Conservation (phyloP, 2,888 invertebrate genomes). For the Oligia fasciuncula region DNA sequence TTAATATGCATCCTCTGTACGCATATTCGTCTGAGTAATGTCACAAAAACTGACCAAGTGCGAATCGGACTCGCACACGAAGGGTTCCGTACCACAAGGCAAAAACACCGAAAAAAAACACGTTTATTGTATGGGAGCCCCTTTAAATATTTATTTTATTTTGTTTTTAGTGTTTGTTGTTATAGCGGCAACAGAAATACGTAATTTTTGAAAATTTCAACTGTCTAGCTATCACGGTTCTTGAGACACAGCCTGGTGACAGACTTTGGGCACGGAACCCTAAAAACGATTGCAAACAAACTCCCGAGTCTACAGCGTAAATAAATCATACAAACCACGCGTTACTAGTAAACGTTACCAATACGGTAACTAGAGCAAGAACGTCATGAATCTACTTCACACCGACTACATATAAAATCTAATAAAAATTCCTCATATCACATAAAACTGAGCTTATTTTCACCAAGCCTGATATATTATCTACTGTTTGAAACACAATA, state of each 20-base stretch:
- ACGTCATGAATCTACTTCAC: conserved; percentile 40
- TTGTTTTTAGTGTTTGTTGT: no score
- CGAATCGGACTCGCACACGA: no score
- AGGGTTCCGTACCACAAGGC: no score
- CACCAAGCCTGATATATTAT: conserved; percentile 36
- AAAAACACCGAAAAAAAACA: no score
- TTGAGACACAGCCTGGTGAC: no score
- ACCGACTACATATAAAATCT: conserved; percentile 26
- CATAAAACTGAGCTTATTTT: conserved; percentile 53
- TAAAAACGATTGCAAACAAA: not conserved
- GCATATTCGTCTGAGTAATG: conserved; percentile 3
- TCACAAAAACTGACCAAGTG: not conserved
- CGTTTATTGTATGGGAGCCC: no score
- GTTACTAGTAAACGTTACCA: conserved; percentile 23
- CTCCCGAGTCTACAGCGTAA: conserved; percentile 21
- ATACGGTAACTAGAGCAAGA: conserved; percentile 53
- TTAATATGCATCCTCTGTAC: conserved; percentile 15
- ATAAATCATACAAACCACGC: not conserved
- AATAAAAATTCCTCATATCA: conserved; percentile 48
- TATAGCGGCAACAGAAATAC: no score
- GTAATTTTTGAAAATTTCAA: no score
- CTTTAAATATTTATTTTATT: no score
- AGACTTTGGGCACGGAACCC: no score
- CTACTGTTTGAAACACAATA: conserved; percentile 16
- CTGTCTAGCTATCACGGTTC: no score